Conservation (phyloP, 2,113 vertebrate species). For the Junco hyemalis region DNA sequence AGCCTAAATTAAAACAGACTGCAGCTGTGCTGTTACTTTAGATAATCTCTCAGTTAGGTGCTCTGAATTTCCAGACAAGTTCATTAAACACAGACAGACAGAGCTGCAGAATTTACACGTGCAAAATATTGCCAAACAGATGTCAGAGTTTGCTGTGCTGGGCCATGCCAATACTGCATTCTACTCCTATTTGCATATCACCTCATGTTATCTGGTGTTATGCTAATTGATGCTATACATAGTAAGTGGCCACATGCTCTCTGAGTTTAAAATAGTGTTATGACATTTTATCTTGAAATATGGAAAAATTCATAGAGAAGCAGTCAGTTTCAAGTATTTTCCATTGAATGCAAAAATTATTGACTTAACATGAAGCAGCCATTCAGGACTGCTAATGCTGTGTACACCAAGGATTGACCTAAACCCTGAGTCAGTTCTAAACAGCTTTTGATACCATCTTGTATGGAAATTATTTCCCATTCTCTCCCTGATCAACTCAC, state of each 20-base stretch:
- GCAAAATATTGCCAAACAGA: constrained; percentile 53
- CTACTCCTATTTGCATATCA: neutral
- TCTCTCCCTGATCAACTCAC: neutral
- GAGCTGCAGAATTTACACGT: neutral
- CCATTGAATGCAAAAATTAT: neutral
- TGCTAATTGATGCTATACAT: constrained; percentile 6
- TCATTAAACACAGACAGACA: constrained; percentile 46
- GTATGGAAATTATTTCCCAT: neutral
- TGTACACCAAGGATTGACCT: accelerated
- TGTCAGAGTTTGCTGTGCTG: constrained; percentile 29
- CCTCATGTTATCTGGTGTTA: constrained; percentile 13
- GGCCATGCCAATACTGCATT: neutral
- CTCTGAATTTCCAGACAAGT: constrained; percentile 54
- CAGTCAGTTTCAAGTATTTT: neutral
- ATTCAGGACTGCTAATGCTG: neutral
- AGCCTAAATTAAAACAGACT: constrained; percentile 68
- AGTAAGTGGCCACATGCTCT: neutral
- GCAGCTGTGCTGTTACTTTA: constrained; percentile 54
- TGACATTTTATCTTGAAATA: neutral
- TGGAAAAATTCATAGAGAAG: neutral
- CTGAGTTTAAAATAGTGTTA: constrained; percentile 11
- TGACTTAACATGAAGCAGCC: neutral
- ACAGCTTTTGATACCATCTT: neutral
- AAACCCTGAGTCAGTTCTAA: neutral
- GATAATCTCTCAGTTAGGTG: constrained; percentile 62